Conservation (phyloP, 2,113 vertebrate species). For the Tragelaphus imberbis region DNA sequence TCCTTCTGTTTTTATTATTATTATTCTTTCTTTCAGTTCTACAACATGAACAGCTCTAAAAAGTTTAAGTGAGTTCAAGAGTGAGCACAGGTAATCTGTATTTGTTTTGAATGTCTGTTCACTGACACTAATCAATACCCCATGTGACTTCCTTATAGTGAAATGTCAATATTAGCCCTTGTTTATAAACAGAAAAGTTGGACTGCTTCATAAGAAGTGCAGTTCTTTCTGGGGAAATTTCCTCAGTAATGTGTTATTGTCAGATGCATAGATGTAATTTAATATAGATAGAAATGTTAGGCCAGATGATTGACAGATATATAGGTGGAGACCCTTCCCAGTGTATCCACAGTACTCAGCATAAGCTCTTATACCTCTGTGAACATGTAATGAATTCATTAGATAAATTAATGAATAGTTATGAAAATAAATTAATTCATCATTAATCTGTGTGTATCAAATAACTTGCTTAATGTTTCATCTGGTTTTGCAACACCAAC, state of each 20-base stretch:
- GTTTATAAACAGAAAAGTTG: background rate
- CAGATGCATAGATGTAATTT: background rate
- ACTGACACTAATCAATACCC: background rate
- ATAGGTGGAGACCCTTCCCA: background rate
- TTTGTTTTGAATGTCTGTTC: background rate
- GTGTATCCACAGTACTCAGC: background rate
- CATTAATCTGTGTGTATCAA: background rate
- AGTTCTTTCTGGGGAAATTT: background rate
- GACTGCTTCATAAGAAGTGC: background rate
- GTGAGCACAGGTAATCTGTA: background rate
- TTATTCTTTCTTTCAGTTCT: background rate
- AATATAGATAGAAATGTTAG: background rate
- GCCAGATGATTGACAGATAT: background rate
- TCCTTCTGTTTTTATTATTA: no score
- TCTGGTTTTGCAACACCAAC: background rate
- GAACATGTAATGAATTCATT: background rate
- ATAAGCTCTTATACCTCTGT: background rate
- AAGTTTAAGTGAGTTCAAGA: background rate
- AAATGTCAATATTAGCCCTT: background rate
- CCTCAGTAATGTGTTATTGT: background rate
- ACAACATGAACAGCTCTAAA: background rate
- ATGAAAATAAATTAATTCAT: background rate
- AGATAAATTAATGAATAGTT: background rate
- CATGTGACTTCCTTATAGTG: background rate
- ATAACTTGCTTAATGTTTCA: background rate